Percentiles rank a stretch among this genome's conserved stretches.
Conservation (phyloP, 2,797 vertebrate genomes). For the Gobio occitaniae region DNA sequence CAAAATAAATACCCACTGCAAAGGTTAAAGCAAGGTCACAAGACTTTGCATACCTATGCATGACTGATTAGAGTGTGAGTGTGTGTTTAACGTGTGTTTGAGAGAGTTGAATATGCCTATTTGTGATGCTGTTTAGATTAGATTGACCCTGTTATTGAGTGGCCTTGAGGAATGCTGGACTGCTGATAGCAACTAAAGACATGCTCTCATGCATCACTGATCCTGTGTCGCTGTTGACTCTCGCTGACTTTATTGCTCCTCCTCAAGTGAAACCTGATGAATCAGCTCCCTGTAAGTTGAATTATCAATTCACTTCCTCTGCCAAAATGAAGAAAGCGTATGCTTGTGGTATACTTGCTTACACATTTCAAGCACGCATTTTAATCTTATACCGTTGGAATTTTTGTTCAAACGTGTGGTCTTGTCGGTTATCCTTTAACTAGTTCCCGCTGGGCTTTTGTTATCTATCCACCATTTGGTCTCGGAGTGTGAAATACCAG, state of each 20-base stretch:
- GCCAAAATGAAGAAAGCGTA: background rate
- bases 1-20: conserved; percentile 6
- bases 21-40: conserved; percentile 1
- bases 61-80: conserved; percentile 11
- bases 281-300: background rate
- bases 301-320: background rate
- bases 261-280: background rate
- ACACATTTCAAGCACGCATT: background rate
- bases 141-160: background rate
- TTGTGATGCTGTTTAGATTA: conserved; percentile 3
- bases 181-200: conserved; percentile 13
- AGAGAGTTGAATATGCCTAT: background rate
- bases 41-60: background rate
- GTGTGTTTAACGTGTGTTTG: background rate
- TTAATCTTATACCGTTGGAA: background rate
- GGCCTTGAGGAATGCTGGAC: background rate
- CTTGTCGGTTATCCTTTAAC: conserved; percentile 76
- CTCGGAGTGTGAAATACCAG: conserved; percentile 63
- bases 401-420: background rate
- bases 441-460: conserved; percentile 52
- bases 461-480: conserved; percentile 68
- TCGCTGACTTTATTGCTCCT: background rate
- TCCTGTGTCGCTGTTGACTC: background rate
- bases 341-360: background rate
- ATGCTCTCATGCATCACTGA: conserved; percentile 7